phyloP scores from a whole-genome alignment of 1,140 invertebrate genomes.

The Patella vulgata region DNA sequence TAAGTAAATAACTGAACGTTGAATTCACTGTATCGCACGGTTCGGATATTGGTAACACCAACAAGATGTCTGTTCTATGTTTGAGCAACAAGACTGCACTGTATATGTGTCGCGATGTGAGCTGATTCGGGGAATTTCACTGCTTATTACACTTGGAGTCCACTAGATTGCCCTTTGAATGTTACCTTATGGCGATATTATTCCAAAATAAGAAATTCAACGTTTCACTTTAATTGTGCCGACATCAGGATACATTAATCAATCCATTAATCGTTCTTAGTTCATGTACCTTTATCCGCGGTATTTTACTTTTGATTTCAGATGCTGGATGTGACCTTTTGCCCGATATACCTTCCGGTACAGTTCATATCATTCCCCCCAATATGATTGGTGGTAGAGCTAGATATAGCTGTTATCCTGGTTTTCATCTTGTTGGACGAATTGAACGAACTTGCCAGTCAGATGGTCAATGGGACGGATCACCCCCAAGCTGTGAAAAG shows the following conservation, averaged over 20 bases:
- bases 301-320: slow-evolving; percentile 4
- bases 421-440: slow-evolving; percentile 41
- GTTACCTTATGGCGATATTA: no score
- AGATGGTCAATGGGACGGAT: slow-evolving; percentile 46
- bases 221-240: no score
- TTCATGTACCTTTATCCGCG: no score
- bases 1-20: no score
- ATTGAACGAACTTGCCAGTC: slow-evolving; percentile 33
- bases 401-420: slow-evolving; percentile 35
- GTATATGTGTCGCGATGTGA: no score
- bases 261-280: no score
- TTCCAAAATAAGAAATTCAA: no score
- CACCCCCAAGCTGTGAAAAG: slow-evolving; percentile 47
- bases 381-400: slow-evolving; percentile 32
- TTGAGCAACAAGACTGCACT: not conserved
- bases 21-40: not conserved
- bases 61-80: not conserved
- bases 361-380: slow-evolving; percentile 20
- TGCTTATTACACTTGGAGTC: no score
- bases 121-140: no score
- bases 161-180: no score
- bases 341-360: slow-evolving; percentile 32
- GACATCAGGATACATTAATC: no score
- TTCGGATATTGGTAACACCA: not conserved
- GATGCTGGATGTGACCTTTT: slow-evolving; percentile 42